These are phyloP conservation scores for Chloroceryle aenea DNA, from an alignment of 2,113 vertebrate species.

Conservation along the genomic window DNA sequence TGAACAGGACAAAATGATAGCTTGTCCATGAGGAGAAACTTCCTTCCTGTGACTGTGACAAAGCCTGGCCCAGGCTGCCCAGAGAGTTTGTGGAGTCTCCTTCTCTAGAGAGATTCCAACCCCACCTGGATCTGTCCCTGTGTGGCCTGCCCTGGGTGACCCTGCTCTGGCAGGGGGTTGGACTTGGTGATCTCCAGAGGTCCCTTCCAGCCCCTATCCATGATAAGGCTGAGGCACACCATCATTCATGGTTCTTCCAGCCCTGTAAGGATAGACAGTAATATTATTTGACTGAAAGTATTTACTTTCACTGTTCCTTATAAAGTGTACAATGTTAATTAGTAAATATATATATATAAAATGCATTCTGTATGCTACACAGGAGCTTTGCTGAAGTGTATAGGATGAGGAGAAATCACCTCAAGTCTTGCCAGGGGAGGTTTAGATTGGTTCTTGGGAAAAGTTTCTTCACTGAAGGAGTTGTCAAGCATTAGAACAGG, in stretches of 20 bases:
- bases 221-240: not conserved
- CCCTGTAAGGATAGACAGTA: not conserved
- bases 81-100: no score
- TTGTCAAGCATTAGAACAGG: not conserved
- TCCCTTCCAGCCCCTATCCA: no score
- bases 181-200: no score
- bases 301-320: not conserved
- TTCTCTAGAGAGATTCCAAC: no score
- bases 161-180: no score
- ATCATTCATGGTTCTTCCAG: not conserved
- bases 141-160: no score
- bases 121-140: no score
- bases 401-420: not conserved
- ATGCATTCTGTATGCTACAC: not conserved
- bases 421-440: not conserved
- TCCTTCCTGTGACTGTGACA: no score
- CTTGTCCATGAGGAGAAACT: not conserved
- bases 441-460: not conserved
- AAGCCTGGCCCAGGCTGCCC: no score
- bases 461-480: not conserved
- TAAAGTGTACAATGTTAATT: no score
- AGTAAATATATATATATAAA: no score
- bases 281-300: not conserved
- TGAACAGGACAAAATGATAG: not conserved
- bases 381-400: not conserved